These are phyloP conservation scores for Aphelinus atriplicis DNA, from an alignment of 1,140 invertebrate species.

Conservation along the genomic window DNA sequence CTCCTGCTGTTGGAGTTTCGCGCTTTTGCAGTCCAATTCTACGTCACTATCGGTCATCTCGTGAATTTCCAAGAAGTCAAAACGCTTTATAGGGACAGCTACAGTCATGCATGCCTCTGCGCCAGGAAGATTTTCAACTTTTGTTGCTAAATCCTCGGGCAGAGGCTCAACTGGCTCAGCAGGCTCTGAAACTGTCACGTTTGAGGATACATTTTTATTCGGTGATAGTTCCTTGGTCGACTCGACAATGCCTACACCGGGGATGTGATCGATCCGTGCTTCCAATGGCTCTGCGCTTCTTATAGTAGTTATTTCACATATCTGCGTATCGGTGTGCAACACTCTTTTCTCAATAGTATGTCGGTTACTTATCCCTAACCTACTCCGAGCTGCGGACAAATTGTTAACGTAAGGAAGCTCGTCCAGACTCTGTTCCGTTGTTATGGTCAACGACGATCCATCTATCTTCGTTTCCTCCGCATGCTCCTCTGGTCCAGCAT, in stretches of 20 bases:
- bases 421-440: slow-evolving; percentile 19
- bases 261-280: slow-evolving; percentile 54
- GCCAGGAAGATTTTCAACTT: slow-evolving; percentile 38
- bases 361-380: slow-evolving; percentile 32
- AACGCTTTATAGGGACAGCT: background rate
- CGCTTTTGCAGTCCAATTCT: slow-evolving; percentile 49
- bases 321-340: slow-evolving; percentile 40
- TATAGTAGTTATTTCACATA: slow-evolving; percentile 56
- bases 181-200: slow-evolving; percentile 54
- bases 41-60: slow-evolving; percentile 54
- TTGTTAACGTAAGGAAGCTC: slow-evolving; percentile 41
- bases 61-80: slow-evolving; percentile 52
- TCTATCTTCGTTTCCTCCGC: slow-evolving; percentile 17
- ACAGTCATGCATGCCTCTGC: background rate
- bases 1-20: slow-evolving; percentile 14
- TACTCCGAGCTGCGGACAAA: slow-evolving; percentile 36
- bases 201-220: slow-evolving; percentile 1
- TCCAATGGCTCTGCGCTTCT: slow-evolving; percentile 50
- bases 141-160: slow-evolving; percentile 34
- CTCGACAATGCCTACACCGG: slow-evolving; percentile 57
- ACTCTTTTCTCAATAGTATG: slow-evolving; percentile 50
- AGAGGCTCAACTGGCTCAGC: slow-evolving; percentile 48
- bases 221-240: background rate
- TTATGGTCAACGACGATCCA: slow-evolving; percentile 27
- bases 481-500: background rate